Evolutionary conservation across 2,888 invertebrate species (phyloP).

Genomic region (Mechanitis mazaeus): DNA sequence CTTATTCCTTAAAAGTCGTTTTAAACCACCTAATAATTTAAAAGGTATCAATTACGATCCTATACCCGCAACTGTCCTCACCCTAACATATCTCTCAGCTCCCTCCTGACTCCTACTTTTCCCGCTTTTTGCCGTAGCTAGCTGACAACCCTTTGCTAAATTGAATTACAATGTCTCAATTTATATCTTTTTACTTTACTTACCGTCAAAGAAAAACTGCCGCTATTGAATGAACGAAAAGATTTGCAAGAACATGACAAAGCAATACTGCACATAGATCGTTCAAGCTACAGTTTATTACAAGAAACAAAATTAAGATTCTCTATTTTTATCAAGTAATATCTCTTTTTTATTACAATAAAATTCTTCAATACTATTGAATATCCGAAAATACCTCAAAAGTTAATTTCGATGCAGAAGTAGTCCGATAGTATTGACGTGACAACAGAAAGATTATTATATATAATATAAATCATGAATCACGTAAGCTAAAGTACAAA

Average conservation of each 20-base stretch:
- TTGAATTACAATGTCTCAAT: slow-evolving; percentile 52
- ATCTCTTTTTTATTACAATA: background rate
- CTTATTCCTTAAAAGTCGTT: background rate
- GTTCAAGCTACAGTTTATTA: no score
- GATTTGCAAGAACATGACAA: no score
- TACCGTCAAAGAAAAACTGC: background rate
- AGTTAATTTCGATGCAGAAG: no score
- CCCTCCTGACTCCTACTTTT: slow-evolving; percentile 31
- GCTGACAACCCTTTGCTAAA: slow-evolving; percentile 67
- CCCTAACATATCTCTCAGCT: slow-evolving; percentile 61
- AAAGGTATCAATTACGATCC: slow-evolving; percentile 61
- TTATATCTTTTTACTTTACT: slow-evolving; percentile 20
- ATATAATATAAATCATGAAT: no score
- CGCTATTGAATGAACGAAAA: no score
- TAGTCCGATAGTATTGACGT: no score
- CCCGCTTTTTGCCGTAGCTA: slow-evolving; percentile 56
- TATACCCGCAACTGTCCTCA: slow-evolving; percentile 53
- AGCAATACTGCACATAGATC: no score
- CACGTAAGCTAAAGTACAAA: no score
- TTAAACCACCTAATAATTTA: slow-evolving; percentile 29
- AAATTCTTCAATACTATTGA: no score
- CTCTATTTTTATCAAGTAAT: background rate
- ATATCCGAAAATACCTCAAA: no score
- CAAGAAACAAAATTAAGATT: no score
- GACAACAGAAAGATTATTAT: no score